phyloP scores from a whole-genome alignment of 1,140 invertebrate genomes.

The Lethrus apterus region DNA sequence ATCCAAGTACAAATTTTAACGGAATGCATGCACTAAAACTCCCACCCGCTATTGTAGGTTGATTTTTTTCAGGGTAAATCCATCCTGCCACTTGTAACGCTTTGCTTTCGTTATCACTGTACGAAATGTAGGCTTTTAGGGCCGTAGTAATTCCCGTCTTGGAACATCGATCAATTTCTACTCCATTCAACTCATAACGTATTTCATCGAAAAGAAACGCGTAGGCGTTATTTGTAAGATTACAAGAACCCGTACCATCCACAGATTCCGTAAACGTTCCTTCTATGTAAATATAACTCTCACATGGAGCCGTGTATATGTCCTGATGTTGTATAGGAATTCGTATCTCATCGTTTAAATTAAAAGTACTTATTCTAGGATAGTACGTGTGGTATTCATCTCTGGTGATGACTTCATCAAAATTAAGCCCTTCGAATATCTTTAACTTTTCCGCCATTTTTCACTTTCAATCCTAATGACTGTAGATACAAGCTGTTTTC shows the following conservation, averaged over 20 bases:
- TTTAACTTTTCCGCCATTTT: constrained; percentile 9
- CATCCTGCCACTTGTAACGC: constrained; percentile 31
- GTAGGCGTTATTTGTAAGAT: constrained; percentile 37
- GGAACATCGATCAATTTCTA: constrained; percentile 41
- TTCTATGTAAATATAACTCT: constrained; percentile 23
- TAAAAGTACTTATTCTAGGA: constrained; percentile 18
- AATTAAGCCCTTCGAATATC: neutral
- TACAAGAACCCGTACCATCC: neutral
- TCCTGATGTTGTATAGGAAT: constrained; percentile 25
- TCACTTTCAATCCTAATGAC: neutral
- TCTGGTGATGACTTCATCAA: constrained; percentile 5
- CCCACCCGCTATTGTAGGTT: constrained; percentile 3
- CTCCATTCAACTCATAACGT: constrained; percentile 41
- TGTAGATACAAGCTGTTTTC: neutral
- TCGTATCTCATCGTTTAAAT: constrained; percentile 26
- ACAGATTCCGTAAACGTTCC: constrained; percentile 20
- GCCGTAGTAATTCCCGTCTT: constrained; percentile 38
- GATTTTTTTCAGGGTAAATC: constrained; percentile 10
- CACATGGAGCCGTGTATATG: constrained; percentile 20
- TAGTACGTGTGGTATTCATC: constrained; percentile 19
- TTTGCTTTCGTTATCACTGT: constrained; percentile 21
- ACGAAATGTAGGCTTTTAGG: constrained; percentile 38
- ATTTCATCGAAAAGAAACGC: constrained; percentile 42
- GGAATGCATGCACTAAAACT: constrained; percentile 40
- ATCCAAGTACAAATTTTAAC: constrained; percentile 38